Conservation (phyloP, 2,888 invertebrate species). For the Chromoteleia sp. region DNA sequence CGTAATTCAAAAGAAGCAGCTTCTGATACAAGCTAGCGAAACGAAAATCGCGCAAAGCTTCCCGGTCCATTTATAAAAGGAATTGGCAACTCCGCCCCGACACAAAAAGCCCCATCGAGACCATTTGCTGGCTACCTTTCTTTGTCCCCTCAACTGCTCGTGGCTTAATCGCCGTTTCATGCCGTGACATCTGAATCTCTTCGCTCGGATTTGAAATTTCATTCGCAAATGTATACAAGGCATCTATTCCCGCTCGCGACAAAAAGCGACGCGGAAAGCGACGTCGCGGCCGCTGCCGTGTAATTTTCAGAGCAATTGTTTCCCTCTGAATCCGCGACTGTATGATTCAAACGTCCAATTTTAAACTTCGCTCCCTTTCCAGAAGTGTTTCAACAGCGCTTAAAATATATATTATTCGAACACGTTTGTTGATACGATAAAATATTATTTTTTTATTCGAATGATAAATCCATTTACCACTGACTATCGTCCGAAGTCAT, state of each 20-base stretch:
- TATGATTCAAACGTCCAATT: conserved; percentile 48
- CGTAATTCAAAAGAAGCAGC: conserved; percentile 40
- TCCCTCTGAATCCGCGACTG: conserved; percentile 35
- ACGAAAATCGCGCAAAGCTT: conserved; percentile 55
- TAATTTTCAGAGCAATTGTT: conserved; percentile 61
- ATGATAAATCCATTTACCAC: too few species aligned
- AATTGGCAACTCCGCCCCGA: conserved; percentile 60
- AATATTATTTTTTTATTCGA: too few species aligned
- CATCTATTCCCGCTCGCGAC: conserved; percentile 40
- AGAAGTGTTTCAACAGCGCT: conserved; percentile 41
- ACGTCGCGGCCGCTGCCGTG: conserved; percentile 42
- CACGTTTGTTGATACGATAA: conserved; percentile 17
- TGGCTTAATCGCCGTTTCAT: conserved; percentile 50
- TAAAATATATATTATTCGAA: conserved; percentile 19
- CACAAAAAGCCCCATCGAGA: conserved; percentile 51
- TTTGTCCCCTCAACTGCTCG: conserved; percentile 34
- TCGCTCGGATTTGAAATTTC: conserved; percentile 52
- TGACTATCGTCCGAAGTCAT: too few species aligned
- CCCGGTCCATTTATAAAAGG: conserved; percentile 65
- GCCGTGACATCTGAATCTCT: conserved; percentile 54
- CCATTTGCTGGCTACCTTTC: conserved; percentile 48
- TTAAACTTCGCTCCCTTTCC: conserved; percentile 17
- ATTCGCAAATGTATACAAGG: conserved; percentile 54
- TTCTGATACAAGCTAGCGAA: background rate
- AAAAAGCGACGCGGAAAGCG: conserved; percentile 51